Conservation (phyloP, 1,140 invertebrate genomes). For the Drosophila nebulosa region DNA sequence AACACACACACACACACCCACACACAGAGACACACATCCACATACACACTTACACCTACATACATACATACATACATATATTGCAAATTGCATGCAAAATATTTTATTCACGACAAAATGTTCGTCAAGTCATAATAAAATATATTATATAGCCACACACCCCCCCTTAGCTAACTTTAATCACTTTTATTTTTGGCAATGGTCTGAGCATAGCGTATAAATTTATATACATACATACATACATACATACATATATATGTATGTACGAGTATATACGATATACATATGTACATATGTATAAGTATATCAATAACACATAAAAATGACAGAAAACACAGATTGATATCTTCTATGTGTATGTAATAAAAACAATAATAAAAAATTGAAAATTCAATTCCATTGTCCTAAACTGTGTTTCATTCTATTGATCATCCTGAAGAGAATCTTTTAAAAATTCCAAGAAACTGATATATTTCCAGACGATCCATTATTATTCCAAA, state of each 20-base stretch:
- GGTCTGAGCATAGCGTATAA: not conserved
- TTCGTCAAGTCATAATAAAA: not conserved
- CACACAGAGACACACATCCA: not conserved
- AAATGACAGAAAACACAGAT: not conserved
- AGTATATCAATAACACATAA: not conserved
- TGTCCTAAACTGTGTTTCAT: not conserved
- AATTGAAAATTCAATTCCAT: not conserved
- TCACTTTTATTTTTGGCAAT: not conserved
- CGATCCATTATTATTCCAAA: too few species aligned
- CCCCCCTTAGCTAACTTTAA: slow-evolving; percentile 5
- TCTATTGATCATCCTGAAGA: too few species aligned
- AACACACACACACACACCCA: not conserved
- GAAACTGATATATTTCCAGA: too few species aligned
- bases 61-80: not conserved
- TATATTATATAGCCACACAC: not conserved
- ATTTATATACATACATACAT: not conserved
- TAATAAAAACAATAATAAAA: not conserved
- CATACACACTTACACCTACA: not conserved
- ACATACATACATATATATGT: not conserved
- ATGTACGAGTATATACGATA: not conserved
- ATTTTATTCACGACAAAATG: not conserved
- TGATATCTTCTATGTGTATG: slow-evolving; percentile 1
- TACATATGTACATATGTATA: not conserved
- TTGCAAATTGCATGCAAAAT: too few species aligned
- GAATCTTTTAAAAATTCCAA: too few species aligned